Conservation (phyloP, 2,888 invertebrate genomes). For the Pammene aurita region DNA sequence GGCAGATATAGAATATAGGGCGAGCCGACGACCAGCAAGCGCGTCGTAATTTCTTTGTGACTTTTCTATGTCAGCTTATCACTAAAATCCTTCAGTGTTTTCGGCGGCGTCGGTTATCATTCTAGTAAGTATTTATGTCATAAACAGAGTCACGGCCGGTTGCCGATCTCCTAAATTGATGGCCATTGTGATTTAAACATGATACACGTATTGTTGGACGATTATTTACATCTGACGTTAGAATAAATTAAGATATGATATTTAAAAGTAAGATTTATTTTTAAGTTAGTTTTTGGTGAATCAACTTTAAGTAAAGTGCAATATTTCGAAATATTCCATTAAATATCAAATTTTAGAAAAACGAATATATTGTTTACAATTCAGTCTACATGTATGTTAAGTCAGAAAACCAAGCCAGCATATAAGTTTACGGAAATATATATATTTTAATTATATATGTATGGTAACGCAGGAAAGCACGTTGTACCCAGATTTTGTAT, state of each 20-base stretch:
- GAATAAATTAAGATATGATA: background rate
- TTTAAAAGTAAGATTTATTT: background rate
- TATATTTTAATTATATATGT: too few species aligned
- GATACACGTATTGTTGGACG: background rate
- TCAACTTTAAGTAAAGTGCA: too few species aligned
- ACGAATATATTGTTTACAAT: too few species aligned
- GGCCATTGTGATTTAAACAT: slow-evolving; percentile 53
- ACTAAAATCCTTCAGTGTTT: slow-evolving; percentile 70
- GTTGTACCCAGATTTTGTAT: too few species aligned
- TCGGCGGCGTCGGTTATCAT: slow-evolving; percentile 57
- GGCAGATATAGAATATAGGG: slow-evolving; percentile 54
- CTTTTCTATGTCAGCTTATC: slow-evolving; percentile 72
- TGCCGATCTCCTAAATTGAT: slow-evolving; percentile 80
- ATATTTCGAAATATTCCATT: too few species aligned
- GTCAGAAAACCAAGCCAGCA: too few species aligned
- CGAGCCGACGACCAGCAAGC: slow-evolving; percentile 43
- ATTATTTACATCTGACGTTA: background rate
- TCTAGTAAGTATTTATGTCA: slow-evolving; percentile 52
- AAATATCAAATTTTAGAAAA: too few species aligned
- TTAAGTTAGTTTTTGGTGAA: too few species aligned
- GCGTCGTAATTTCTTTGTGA: slow-evolving; percentile 47
- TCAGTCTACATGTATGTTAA: too few species aligned
- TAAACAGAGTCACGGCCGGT: slow-evolving; percentile 80
- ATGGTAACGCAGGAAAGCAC: too few species aligned
- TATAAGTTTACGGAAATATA: too few species aligned